Percentiles rank a stretch among this genome's conserved stretches.
Conservation (phyloP, 2,888 invertebrate genomes). For the Eupithecia abbreviata region DNA sequence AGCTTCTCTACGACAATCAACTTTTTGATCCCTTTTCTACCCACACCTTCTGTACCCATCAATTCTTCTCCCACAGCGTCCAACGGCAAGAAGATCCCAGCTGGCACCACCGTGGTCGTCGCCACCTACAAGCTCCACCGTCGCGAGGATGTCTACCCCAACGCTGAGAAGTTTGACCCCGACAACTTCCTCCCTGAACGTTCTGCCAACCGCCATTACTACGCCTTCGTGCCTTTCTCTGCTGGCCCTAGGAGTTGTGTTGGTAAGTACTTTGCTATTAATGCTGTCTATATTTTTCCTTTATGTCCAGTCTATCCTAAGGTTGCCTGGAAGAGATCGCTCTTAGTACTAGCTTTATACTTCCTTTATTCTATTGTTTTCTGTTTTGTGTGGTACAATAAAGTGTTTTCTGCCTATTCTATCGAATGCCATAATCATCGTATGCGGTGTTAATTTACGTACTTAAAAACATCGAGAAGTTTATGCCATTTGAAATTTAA, state of each 20-base stretch:
- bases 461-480: neutral
- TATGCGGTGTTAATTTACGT: neutral
- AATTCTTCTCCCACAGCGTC: slow-evolving; percentile 74
- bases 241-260: slow-evolving; percentile 92
- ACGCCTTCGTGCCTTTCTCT: slow-evolving; percentile 92
- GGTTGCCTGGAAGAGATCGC: no score
- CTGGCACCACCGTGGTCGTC: slow-evolving; percentile 87
- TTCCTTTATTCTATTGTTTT: no score
- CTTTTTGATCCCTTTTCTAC: neutral
- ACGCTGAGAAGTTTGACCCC: slow-evolving; percentile 91
- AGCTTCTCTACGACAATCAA: neutral
- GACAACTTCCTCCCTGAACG: slow-evolving; percentile 93
- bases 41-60: neutral
- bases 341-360: no score
- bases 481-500: neutral
- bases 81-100: slow-evolving; percentile 86
- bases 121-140: slow-evolving; percentile 88
- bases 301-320: no score
- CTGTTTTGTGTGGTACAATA: no score
- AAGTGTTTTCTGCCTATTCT: no score
- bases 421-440: neutral
- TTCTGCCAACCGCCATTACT: slow-evolving; percentile 90
- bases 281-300: neutral
- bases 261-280: slow-evolving; percentile 70
- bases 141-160: slow-evolving; percentile 87